These are phyloP conservation scores for Agrochola litura DNA, from an alignment of 2,888 invertebrate genomes.

Conservation along the genomic window DNA sequence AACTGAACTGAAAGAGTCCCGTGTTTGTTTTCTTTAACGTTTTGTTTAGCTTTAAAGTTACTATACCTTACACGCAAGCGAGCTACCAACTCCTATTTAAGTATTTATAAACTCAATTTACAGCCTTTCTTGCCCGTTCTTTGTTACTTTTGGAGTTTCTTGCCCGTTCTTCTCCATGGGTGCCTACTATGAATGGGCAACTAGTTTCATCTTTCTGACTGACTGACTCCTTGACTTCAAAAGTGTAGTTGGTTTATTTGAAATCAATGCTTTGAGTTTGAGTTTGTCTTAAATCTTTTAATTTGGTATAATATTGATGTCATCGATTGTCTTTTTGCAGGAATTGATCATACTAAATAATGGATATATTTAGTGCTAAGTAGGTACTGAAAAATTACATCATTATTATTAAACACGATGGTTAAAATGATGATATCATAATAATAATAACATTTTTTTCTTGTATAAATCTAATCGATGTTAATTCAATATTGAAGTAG, in stretches of 20 bases:
- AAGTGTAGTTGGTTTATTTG: no score
- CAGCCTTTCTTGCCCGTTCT: not conserved
- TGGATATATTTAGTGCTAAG: not conserved
- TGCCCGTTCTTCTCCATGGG: no score
- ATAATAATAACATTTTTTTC: not conserved
- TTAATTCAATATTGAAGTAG: no score
- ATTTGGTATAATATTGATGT: not conserved
- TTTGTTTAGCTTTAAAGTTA: conserved; percentile 12
- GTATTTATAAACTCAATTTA: not conserved
- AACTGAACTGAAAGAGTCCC: conserved; percentile 2
- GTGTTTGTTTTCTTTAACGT: conserved; percentile 12
- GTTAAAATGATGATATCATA: no score
- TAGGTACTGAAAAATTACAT: not conserved
- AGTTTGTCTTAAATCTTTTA: not conserved
- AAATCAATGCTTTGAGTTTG: no score
- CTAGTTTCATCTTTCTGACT: no score
- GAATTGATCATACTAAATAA: not conserved
- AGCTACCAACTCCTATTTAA: not conserved
- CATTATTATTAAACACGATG: not conserved
- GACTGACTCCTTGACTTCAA: no score
- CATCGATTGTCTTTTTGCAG: not conserved
- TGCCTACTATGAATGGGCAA: no score
- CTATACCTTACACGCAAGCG: not conserved
- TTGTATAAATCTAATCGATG: not conserved
- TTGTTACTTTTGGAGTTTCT: no score